These are phyloP conservation scores for Nemotelus nigrinus DNA, from an alignment of 2,888 invertebrate genomes.

Conservation along the genomic window DNA sequence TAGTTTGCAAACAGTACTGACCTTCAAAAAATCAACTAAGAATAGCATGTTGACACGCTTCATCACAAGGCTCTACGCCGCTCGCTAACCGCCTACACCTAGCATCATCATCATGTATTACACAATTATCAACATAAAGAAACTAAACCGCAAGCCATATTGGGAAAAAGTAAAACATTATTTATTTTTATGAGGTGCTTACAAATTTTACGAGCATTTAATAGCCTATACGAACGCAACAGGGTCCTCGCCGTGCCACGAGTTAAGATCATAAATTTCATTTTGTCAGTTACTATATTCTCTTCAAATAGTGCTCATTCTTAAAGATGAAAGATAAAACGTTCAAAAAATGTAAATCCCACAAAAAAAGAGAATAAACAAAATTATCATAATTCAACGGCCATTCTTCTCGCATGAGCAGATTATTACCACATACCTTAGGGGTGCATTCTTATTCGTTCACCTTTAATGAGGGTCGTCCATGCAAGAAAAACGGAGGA, in stretches of 20 bases:
- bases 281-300: conserved; percentile 39
- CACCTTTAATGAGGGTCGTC: conserved; percentile 40
- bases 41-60: too few relatives aligned
- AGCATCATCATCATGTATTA: background rate
- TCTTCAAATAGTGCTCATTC: conserved; percentile 34
- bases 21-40: too few relatives aligned
- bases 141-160: conserved; percentile 24
- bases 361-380: conserved; percentile 24
- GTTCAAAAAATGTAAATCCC: conserved; percentile 31
- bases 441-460: conserved; percentile 42
- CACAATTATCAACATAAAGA: conserved; percentile 52
- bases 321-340: conserved; percentile 31
- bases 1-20: too few relatives aligned
- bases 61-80: background rate
- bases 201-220: conserved; percentile 66
- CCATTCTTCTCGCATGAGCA: conserved; percentile 37
- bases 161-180: conserved; percentile 41
- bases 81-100: background rate
- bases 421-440: conserved; percentile 43
- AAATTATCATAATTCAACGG: conserved; percentile 44
- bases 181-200: conserved; percentile 66
- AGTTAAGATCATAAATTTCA: conserved; percentile 50
- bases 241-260: conserved; percentile 43
- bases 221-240: conserved; percentile 57
- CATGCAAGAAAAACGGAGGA: conserved; percentile 4